Conservation (phyloP, 2,888 invertebrate genomes). For the Diabrotica balteata region DNA sequence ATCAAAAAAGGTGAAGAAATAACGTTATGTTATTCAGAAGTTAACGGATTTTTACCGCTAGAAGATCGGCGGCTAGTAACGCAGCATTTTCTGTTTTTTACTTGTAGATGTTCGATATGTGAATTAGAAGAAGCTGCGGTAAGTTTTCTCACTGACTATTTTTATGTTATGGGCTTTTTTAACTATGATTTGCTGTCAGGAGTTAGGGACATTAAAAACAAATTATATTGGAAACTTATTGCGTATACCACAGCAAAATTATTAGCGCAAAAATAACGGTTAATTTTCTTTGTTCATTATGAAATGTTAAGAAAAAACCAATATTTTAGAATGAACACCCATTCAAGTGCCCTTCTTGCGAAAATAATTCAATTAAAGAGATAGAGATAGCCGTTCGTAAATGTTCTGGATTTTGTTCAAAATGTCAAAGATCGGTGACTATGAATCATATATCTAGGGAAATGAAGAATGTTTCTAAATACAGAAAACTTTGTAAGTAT, state of each 20-base stretch:
- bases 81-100: constrained; percentile 38
- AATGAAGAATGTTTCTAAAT: constrained; percentile 27
- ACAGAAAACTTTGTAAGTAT: constrained; percentile 38
- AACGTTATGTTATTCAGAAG: constrained; percentile 43
- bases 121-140: constrained; percentile 38
- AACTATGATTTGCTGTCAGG: neutral
- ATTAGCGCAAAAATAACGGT: neutral
- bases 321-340: constrained; percentile 36
- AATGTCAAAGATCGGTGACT: constrained; percentile 29
- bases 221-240: no score
- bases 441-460: constrained; percentile 23
- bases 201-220: no score
- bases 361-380: constrained; percentile 30
- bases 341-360: constrained; percentile 38
- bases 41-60: constrained; percentile 33
- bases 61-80: constrained; percentile 37
- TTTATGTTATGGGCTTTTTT: neutral
- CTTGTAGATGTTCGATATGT: constrained; percentile 40
- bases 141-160: constrained; percentile 12
- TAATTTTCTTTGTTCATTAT: neutral
- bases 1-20: constrained; percentile 44
- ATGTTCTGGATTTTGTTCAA: constrained; percentile 28
- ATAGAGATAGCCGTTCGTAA: constrained; percentile 11
- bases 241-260: neutral
- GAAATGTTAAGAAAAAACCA: neutral